Evolutionary conservation across 2,113 vertebrate species (phyloP).

Genomic region (Lagopus leucura): DNA sequence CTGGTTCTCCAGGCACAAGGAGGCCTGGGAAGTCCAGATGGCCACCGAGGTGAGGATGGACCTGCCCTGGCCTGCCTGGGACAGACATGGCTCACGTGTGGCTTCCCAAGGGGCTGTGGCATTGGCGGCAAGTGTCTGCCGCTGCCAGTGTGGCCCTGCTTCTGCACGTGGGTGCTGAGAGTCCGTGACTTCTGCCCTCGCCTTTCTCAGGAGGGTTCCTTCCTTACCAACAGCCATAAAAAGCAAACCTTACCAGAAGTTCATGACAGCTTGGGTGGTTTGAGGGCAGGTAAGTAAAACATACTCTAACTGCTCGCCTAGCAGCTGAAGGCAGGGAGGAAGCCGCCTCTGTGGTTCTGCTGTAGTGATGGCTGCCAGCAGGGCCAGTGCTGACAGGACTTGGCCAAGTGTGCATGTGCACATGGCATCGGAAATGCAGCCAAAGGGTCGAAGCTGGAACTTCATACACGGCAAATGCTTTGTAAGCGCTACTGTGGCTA

Average conservation of each 20-base stretch:
- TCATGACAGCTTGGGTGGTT: neutral
- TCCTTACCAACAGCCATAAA: neutral
- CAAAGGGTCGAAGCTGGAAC: neutral
- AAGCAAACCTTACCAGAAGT: neutral
- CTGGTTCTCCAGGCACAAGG: neutral
- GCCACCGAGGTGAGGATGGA: neutral
- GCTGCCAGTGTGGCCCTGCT: neutral
- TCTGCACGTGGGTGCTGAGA: neutral
- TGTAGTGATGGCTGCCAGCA: neutral
- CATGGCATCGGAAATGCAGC: neutral
- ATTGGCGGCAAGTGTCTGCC: fast-evolving
- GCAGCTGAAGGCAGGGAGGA: neutral
- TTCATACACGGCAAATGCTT: fast-evolving
- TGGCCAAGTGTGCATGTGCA: neutral
- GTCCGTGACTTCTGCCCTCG: neutral
- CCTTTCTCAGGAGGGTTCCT: neutral
- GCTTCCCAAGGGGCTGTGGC: neutral
- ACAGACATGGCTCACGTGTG: neutral
- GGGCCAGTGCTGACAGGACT: neutral
- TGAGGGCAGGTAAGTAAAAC: neutral
- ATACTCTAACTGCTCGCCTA: neutral
- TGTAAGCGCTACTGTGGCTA: neutral
- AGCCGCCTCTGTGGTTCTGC: fast-evolving
- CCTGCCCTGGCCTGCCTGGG: neutral
- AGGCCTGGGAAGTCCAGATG: neutral